phyloP scores from a whole-genome alignment of 2,113 vertebrate genomes.

The Gorsachius goisagi region DNA sequence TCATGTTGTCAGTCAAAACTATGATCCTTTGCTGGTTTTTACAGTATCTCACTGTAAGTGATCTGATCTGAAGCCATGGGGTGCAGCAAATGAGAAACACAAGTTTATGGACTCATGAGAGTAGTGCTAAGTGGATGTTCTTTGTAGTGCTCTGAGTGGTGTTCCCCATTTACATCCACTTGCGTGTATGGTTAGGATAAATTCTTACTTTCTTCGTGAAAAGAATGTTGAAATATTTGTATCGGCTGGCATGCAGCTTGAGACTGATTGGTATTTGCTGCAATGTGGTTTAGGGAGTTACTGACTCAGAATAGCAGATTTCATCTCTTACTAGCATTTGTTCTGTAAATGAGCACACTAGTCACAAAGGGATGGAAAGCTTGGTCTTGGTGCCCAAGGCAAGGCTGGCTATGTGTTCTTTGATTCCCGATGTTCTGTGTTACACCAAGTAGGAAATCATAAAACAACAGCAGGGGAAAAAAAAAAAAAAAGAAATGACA shows the following conservation, averaged over 20 bases:
- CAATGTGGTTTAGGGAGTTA: neutral
- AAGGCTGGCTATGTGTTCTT: neutral
- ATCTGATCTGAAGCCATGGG: neutral
- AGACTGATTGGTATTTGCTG: neutral
- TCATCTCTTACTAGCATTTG: neutral
- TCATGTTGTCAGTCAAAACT: neutral
- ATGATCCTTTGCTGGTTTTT: neutral
- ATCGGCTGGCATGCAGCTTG: neutral
- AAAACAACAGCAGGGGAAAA: neutral
- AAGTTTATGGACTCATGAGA: neutral
- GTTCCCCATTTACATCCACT: neutral
- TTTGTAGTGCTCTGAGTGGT: neutral
- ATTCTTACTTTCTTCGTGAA: neutral
- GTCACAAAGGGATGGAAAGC: neutral
- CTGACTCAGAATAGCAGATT: neutral
- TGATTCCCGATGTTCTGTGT: neutral
- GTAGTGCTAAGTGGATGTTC: neutral
- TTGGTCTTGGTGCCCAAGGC: neutral
- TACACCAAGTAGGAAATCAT: neutral
- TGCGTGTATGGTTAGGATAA: neutral
- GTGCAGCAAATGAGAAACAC: rapidly evolving
- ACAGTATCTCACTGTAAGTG: neutral
- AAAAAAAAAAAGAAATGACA: neutral
- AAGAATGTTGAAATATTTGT: neutral
- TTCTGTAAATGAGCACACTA: neutral